Evolutionary conservation across 2,888 invertebrate genomes (phyloP).

Genomic region (Dynastes grantii): DNA sequence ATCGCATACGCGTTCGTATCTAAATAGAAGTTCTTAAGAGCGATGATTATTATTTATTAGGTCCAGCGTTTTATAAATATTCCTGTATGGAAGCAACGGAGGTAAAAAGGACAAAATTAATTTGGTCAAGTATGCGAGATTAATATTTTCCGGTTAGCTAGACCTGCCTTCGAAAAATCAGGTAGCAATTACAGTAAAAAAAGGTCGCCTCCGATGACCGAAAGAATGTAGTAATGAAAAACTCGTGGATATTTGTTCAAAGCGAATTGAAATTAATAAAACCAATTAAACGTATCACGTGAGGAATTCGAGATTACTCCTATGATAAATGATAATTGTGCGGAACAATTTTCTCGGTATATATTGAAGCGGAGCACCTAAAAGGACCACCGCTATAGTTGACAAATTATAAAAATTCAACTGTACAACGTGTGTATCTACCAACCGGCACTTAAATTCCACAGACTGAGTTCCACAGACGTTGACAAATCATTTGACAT

Average conservation of each 20-base stretch:
- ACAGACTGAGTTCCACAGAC: slow-evolving; percentile 63
- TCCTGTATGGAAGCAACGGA: neutral
- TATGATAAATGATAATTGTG: slow-evolving; percentile 57
- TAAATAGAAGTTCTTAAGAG: slow-evolving; percentile 28
- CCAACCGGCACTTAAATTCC: slow-evolving; percentile 67
- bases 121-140: slow-evolving; percentile 47
- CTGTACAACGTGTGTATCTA: slow-evolving; percentile 67
- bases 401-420: slow-evolving; percentile 69
- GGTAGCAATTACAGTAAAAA: slow-evolving; percentile 48
- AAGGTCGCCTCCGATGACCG: slow-evolving; percentile 44
- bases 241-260: slow-evolving; percentile 45
- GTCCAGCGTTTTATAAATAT: slow-evolving; percentile 28
- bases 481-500: slow-evolving; percentile 66
- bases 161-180: slow-evolving; percentile 50
- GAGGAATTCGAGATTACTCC: slow-evolving; percentile 53
- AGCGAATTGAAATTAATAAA: slow-evolving; percentile 53
- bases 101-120: slow-evolving; percentile 44
- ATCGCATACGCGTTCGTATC: slow-evolving; percentile 9
- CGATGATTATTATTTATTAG: slow-evolving; percentile 26
- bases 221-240: slow-evolving; percentile 46
- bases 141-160: slow-evolving; percentile 50
- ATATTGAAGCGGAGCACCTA: slow-evolving; percentile 51
- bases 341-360: slow-evolving; percentile 55
- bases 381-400: slow-evolving; percentile 69
- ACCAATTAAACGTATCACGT: slow-evolving; percentile 55